Percentiles rank a stretch among this genome's conserved stretches.
phyloP scores from a whole-genome alignment of 2,888 invertebrate species.

The Priocnemis perturbator region DNA sequence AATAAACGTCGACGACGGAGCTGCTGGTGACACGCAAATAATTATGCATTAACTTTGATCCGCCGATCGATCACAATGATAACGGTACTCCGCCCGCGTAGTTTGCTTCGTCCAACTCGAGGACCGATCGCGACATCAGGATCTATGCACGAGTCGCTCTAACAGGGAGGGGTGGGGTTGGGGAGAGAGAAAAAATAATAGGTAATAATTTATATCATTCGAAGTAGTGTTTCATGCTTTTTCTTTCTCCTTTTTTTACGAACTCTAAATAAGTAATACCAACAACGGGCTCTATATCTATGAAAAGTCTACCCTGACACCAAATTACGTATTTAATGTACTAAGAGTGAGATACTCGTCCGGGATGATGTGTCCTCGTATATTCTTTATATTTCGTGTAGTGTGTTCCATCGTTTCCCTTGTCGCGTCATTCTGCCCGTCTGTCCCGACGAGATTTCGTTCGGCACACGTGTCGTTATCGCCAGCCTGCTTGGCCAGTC shows the following conservation, averaged over 20 bases:
- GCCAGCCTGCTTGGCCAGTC: background rate
- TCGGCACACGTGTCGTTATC: too few species aligned
- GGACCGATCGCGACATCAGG: conserved; percentile 21
- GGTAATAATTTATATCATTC: conserved; percentile 53
- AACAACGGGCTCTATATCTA: conserved; percentile 73
- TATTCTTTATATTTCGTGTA: conserved; percentile 18
- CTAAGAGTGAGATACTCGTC: conserved; percentile 80
- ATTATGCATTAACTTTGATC: conserved; percentile 3
- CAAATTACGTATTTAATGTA: conserved; percentile 91
- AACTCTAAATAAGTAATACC: conserved; percentile 67
- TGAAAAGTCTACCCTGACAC: conserved; percentile 85
- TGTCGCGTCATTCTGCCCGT: background rate
- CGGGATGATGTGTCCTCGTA: conserved; percentile 60
- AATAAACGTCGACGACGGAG: too few species aligned
- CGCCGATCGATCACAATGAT: background rate
- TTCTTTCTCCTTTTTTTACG: conserved; percentile 24
- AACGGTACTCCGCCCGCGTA: too few species aligned
- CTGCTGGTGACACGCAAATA: too few species aligned
- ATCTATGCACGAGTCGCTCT: conserved; percentile 44
- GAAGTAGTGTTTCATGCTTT: conserved; percentile 38
- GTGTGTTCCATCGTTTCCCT: conserved; percentile 6
- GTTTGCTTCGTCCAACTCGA: background rate
- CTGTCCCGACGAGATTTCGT: too few species aligned
- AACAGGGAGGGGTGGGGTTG: conserved; percentile 39
- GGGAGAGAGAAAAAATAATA: conserved; percentile 49